Percentiles rank a stretch among this genome's conserved stretches.
Conservation (phyloP, 2,113 vertebrate genomes). For the Himantopus leucocephalus region DNA sequence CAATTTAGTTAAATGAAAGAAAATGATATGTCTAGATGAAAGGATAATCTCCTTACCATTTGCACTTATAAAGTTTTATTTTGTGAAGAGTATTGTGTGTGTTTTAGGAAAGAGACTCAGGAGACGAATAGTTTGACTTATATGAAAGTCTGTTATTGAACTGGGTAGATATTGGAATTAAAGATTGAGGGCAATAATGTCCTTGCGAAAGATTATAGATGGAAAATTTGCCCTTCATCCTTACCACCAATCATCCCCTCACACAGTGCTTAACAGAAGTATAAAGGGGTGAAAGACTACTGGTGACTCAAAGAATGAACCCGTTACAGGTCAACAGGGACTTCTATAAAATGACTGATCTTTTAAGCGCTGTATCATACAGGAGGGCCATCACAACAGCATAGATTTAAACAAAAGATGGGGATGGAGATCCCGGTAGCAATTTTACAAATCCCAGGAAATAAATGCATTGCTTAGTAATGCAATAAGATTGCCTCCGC, state of each 20-base stretch:
- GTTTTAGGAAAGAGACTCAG: not conserved
- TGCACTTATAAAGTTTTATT: not conserved
- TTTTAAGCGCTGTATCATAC: not conserved
- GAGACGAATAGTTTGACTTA: not conserved
- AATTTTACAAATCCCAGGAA: not conserved
- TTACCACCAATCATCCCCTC: not conserved
- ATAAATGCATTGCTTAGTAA: not conserved
- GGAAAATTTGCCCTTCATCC: not conserved
- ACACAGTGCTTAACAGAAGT: not conserved
- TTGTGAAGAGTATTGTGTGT: not conserved
- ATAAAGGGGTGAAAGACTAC: not conserved
- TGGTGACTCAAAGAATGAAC: not conserved
- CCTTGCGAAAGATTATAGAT: not conserved
- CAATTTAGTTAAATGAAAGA: not conserved
- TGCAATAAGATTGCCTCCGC: not conserved
- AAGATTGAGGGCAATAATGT: not conserved
- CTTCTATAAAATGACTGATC: not conserved
- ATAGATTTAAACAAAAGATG: not conserved
- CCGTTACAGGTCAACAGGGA: not conserved
- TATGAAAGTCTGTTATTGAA: not conserved
- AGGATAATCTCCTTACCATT: not conserved
- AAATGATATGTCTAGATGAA: not conserved
- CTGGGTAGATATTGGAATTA: not conserved
- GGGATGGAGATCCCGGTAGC: rapidly evolving
- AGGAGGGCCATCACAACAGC: not conserved